Conservation (phyloP, 2,888 invertebrate genomes). For the Synergus japonicus region DNA sequence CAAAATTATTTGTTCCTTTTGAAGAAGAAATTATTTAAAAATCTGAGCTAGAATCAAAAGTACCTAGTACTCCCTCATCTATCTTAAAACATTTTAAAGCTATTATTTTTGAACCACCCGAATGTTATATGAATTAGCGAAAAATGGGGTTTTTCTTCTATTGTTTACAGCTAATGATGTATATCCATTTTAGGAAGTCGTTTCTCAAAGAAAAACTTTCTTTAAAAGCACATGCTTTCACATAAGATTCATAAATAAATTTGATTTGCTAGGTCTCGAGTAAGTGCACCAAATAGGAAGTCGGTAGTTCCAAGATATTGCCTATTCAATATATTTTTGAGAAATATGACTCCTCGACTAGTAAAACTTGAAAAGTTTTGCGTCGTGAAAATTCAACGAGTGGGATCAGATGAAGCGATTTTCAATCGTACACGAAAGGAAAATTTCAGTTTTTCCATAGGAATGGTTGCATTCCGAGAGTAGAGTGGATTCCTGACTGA, state of each 20-base stretch:
- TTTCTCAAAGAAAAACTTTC: not conserved
- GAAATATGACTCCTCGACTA: conserved; percentile 7
- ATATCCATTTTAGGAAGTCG: not conserved
- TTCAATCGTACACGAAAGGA: conserved; percentile 39
- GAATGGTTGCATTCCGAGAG: not conserved
- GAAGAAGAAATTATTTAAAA: too few relatives aligned
- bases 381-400: not conserved
- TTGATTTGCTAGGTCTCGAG: not conserved
- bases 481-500: conserved; percentile 52
- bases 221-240: not conserved
- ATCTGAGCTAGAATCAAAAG: too few relatives aligned
- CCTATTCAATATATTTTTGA: conserved; percentile 3
- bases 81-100: too few relatives aligned
- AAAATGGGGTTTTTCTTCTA: not conserved
- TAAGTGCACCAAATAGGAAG: conserved; percentile 3
- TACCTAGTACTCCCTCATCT: too few relatives aligned
- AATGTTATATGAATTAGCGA: too few relatives aligned
- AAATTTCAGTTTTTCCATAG: conserved; percentile 33
- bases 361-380: not conserved
- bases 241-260: not conserved
- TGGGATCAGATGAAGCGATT: not conserved
- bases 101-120: too few relatives aligned
- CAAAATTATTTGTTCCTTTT: too few relatives aligned
- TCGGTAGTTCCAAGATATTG: not conserved
- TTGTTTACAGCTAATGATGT: not conserved